Evolutionary conservation across 2,797 vertebrate genomes (phyloP), one percentile per base, ranked within the genome.

Genomic region (Thaleichthys pacificus): DNA sequence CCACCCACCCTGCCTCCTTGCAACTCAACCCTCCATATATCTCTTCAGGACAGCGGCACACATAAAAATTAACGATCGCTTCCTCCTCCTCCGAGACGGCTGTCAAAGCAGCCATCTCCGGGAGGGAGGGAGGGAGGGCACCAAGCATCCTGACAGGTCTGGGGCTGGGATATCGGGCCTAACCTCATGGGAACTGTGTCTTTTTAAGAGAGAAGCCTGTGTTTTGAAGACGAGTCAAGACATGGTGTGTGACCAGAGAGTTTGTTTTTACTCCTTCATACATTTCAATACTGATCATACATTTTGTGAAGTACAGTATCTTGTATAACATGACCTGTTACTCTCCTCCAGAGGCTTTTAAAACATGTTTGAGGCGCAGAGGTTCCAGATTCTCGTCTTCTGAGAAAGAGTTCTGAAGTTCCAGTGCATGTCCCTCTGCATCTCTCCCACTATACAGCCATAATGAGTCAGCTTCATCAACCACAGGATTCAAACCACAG

Each of bases 11-110:
- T 66, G 26, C 54, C 54, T 17, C 38, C 19, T 54, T 72, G 74
- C 68, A 60, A 76, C 73, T 81, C 61, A 69, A 75, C 14, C 14
- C 68, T 77, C 60, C 60, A 38, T 84, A 66, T 68, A 75, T 80
- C 80, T 77, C 5, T 68, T 42, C 28, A 35, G 78, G 80, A 77
- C 57, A 66, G 68, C 74, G 70, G 74, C 69, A 63, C 61, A 56
- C 79, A 86, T 84, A 74, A 81, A 79, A 78, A 49, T 75, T 86
- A 79, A 89, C 24, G 28, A 85, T 54, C 64, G 54, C 75, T 79
- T 85, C 77, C 69, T 82, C 67, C 80, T 80, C 3, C 4, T 17
- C 21, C 47, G n/a, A 71, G 64, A 5, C 24, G 35, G 54, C 49
- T 68, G 70, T 54, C 77, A 74, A 66, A 77, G 24, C 51, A 30